phyloP scores from a whole-genome alignment of 2,797 vertebrate species.

The Pteropus rufus region DNA sequence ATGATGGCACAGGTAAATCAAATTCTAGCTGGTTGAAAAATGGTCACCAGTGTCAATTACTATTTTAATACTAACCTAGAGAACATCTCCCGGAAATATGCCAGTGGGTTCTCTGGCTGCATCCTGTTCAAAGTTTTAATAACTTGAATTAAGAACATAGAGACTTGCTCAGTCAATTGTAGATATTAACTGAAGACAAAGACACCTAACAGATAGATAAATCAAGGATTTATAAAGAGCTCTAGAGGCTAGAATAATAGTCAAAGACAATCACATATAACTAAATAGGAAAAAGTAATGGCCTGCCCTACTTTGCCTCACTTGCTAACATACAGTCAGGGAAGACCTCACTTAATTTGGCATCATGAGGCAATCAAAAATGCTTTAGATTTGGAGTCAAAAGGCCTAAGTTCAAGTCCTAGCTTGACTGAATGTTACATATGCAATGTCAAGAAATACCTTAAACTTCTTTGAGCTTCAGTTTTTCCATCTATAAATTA shows the following conservation, averaged over 20 bases:
- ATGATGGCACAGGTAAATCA: background rate
- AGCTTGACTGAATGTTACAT: background rate
- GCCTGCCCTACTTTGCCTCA: background rate
- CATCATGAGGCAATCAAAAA: background rate
- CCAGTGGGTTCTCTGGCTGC: background rate
- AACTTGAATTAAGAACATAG: background rate
- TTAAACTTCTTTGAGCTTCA: background rate
- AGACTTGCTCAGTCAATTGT: background rate
- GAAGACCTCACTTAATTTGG: background rate
- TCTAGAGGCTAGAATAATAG: background rate
- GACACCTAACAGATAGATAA: background rate
- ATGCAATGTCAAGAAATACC: background rate
- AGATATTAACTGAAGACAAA: background rate
- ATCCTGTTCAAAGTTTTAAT: background rate
- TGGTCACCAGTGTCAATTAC: background rate
- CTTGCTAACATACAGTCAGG: background rate
- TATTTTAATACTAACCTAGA: background rate
- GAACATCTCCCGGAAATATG: background rate
- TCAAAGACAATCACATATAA: background rate
- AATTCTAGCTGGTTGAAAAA: background rate
- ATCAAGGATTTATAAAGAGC: constrained; percentile 12
- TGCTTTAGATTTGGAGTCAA: background rate
- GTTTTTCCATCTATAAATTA: background rate
- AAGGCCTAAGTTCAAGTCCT: background rate
- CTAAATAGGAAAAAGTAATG: background rate